These are phyloP conservation scores for Lamellibrachia columna DNA, from an alignment of 2,888 invertebrate genomes.

Conservation along the genomic window DNA sequence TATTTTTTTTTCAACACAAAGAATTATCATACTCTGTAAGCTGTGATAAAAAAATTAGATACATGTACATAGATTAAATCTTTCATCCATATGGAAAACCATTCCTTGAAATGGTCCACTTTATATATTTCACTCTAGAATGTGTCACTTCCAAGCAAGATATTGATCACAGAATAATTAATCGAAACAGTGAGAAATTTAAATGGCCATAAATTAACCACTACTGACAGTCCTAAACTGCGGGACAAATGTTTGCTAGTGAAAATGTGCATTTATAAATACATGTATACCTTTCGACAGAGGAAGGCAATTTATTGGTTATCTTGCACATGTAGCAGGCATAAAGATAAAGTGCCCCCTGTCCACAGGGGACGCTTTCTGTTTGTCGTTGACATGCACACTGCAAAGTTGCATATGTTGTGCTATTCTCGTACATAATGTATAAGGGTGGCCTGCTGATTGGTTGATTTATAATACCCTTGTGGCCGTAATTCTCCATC, in stretches of 20 bases:
- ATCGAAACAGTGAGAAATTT: background rate
- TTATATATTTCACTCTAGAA: background rate
- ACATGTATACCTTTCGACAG: background rate
- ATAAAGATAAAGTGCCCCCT: background rate
- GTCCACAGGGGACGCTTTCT: background rate
- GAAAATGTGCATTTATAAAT: background rate
- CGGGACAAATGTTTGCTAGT: background rate
- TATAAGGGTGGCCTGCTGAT: conserved; percentile 16
- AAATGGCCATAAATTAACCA: background rate
- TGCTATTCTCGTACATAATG: background rate
- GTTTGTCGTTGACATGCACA: background rate
- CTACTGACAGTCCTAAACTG: background rate
- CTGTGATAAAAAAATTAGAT: background rate
- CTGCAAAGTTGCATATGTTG: background rate
- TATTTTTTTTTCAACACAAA: too few relatives aligned
- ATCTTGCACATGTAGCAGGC: background rate
- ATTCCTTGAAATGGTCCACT: background rate
- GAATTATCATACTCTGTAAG: background rate
- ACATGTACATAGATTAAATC: background rate
- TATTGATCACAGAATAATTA: background rate
- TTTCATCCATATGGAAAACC: background rate
- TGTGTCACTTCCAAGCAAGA: background rate
- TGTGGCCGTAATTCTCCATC: background rate
- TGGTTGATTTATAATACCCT: background rate
- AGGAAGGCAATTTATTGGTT: background rate